Conservation (phyloP, 2,888 invertebrate species). For the Lepidocyrtoides sp. region DNA sequence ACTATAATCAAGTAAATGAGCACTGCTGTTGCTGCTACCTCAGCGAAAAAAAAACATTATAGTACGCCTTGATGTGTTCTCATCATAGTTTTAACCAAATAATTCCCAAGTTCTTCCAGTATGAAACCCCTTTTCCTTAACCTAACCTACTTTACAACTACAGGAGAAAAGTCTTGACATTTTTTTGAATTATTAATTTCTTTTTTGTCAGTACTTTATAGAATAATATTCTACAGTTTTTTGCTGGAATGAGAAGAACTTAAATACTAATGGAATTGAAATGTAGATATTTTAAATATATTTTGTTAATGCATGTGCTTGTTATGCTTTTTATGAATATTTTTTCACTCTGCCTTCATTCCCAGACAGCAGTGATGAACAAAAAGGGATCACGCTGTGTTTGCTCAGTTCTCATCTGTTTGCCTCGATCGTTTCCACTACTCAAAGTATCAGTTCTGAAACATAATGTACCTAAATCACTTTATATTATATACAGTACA, state of each 20-base stretch:
- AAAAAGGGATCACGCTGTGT: conserved; percentile 38
- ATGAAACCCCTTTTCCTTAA: not conserved
- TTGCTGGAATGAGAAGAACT: not conserved
- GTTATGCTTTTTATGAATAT: not conserved
- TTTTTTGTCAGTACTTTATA: not conserved
- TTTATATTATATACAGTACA: not conserved
- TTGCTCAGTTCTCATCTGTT: not conserved
- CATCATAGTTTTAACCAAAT: not conserved
- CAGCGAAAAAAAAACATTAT: not conserved
- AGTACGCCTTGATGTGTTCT: not conserved
- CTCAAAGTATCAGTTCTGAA: too few relatives aligned
- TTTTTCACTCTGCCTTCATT: not conserved
- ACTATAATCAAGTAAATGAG: not conserved
- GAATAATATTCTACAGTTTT: not conserved
- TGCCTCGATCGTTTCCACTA: not conserved
- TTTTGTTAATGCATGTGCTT: not conserved
- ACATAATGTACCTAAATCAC: too few relatives aligned
- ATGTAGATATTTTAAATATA: conserved; percentile 30
- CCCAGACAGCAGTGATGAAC: conserved; percentile 3
- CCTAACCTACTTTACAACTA: conserved; percentile 17
- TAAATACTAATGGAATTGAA: not conserved
- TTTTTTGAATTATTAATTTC: conserved; percentile 56
- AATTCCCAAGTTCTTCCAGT: not conserved
- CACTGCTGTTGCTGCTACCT: not conserved
- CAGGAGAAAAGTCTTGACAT: conserved; percentile 1